A percentile compares a stretch with the other conserved stretches of the same genome.
Evolutionary conservation across 2,888 invertebrate genomes (phyloP).

Genomic region (Lithophane ornitopus): DNA sequence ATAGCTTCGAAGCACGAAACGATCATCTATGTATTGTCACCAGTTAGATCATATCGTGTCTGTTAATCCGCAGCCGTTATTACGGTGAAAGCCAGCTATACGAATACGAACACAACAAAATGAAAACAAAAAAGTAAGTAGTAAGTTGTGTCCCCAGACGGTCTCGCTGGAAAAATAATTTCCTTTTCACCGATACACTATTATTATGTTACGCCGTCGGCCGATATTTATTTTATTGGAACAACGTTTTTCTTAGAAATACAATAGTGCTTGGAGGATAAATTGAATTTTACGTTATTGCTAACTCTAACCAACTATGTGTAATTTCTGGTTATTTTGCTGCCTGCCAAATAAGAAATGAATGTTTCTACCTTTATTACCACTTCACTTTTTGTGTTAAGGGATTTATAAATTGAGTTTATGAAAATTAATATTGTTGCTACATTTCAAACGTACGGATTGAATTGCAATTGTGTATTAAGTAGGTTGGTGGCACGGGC

Average conservation of each 20-base stretch:
- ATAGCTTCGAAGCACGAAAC: conserved; percentile 69
- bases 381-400: background rate
- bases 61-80: conserved; percentile 43
- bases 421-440: conserved; percentile 2
- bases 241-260: conserved; percentile 27
- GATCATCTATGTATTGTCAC: conserved; percentile 61
- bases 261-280: conserved; percentile 2
- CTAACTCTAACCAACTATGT: background rate
- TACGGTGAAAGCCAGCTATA: conserved; percentile 44
- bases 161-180: conserved; percentile 32
- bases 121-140: conserved; percentile 19
- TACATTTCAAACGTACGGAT: conserved; percentile 9
- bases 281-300: conserved; percentile 12
- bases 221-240: conserved; percentile 32
- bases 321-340: conserved; percentile 11
- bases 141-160: conserved; percentile 20
- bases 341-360: conserved; percentile 9
- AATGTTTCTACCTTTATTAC: background rate
- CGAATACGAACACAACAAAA: conserved; percentile 13
- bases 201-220: conserved; percentile 21
- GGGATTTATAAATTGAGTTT: background rate
- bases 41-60: conserved; percentile 52
- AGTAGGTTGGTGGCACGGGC: conserved; percentile 17
- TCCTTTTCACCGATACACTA: conserved; percentile 29
- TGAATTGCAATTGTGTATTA: conserved; percentile 1